Conservation (phyloP, 2,888 invertebrate species). For the Liodrosophila aerea region DNA sequence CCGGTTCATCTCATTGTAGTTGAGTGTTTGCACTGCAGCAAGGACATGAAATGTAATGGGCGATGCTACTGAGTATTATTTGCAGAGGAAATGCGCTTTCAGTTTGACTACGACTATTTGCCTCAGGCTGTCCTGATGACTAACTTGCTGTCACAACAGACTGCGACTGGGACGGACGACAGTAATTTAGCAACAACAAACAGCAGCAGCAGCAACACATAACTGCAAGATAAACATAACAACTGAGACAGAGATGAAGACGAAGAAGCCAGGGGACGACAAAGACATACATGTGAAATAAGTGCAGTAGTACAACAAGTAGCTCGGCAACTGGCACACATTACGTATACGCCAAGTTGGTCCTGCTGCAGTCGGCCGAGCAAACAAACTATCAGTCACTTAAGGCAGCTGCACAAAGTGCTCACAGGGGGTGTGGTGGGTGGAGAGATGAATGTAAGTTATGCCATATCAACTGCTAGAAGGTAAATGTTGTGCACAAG, state of each 20-base stretch:
- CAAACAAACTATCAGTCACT: constrained; percentile 77
- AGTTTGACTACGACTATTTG: constrained; percentile 21
- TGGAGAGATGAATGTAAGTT: not conserved
- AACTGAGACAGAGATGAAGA: not conserved
- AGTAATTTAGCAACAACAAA: constrained; percentile 72
- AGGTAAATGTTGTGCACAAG: too few species aligned
- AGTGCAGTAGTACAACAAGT: constrained; percentile 43
- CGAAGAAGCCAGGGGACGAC: constrained; percentile 7
- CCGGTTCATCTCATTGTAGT: constrained; percentile 11
- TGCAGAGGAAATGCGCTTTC: constrained; percentile 70
- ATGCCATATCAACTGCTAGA: not conserved
- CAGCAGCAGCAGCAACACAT: constrained; percentile 47
- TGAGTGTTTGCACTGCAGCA: constrained; percentile 26
- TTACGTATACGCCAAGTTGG: constrained; percentile 47
- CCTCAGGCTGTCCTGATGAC: constrained; percentile 53
- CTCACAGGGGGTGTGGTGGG: constrained; percentile 6
- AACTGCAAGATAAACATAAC: constrained; percentile 64
- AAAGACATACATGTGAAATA: constrained; percentile 59
- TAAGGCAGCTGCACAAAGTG: constrained; percentile 63
- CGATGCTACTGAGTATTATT: constrained; percentile 44
- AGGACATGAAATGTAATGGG: constrained; percentile 10
- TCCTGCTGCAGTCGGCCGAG: constrained; percentile 26
- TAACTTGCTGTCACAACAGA: constrained; percentile 72
- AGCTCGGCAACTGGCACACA: constrained; percentile 32
- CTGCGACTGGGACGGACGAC: constrained; percentile 47